Base-by-base conservation (phyloP, 2,797 vertebrate genomes). In the Chiroxiphia lanceolata region DNA sequence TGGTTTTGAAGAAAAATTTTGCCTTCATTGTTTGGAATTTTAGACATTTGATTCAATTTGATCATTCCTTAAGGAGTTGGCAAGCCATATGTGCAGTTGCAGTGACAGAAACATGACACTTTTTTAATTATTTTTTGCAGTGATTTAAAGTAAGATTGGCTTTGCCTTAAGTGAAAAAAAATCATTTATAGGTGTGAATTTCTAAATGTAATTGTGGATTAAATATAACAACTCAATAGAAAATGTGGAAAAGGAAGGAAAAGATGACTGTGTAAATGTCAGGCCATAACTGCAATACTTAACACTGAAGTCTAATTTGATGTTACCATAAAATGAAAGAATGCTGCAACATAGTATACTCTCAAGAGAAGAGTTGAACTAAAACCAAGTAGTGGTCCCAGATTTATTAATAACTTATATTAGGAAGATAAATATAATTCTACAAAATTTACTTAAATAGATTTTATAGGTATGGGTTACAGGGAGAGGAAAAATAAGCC, bases 241-340 rank as follows among this genome's bases (percentile, higher is more conserved):
- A 94, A 93, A 74, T 47, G 16, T 68, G 61, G 56, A 87, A 81
- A 61, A 16, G 25, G 56, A 84, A 67, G 51, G 40, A 56, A 74
- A 67, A 90, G 29, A 33, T 91, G 85, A 27, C 61, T 91, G 14
- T 83, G 80, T 82, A 93, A 89, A 94, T 92, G 80, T 94, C 75
- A 90, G 61, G 17, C n/a, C 54, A n/a, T 87, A 91, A 85, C 77
- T 87, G 54, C 79, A 79, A 31, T 85, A 78, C 57, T 92, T 91
- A 94, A 75, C 70, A 61, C 44, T 82, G 38, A 88, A 87, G 53
- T 65, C 89, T 90, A 88, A 70, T 93, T 84, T 84, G 54, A 70
- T 86, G 53, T 67, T 92, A 63, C 8, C 22, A 13, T 87, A 56
- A 94, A 92, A 68, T 81, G 22, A 69, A 86, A 89, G 81, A 92